A percentile compares a stretch with the other conserved stretches of the same genome.
Conservation (phyloP, 2,113 vertebrate genomes). For the Prinia subflava region DNA sequence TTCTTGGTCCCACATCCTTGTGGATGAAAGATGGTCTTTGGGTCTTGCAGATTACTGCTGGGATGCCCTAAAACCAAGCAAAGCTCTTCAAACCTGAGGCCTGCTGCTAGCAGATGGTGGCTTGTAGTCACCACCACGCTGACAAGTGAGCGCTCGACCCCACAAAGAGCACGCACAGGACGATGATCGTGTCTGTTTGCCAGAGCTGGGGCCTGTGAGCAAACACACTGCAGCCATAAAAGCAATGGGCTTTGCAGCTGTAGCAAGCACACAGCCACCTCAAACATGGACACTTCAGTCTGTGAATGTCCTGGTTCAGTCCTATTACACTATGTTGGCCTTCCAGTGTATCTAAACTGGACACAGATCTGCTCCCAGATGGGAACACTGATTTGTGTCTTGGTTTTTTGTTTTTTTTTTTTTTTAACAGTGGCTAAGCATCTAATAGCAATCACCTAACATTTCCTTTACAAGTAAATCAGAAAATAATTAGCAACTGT, state of each 20-base stretch:
- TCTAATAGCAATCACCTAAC: not conserved
- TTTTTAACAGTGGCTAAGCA: not conserved
- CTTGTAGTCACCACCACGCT: accelerated
- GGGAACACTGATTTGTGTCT: not conserved
- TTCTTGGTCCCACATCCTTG: not conserved
- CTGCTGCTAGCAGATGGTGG: not conserved
- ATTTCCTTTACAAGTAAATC: not conserved
- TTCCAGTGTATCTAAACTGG: not conserved
- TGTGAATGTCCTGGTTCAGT: not conserved
- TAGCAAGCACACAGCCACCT: not conserved
- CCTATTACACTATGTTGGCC: not conserved
- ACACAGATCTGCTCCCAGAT: accelerated
- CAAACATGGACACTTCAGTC: not conserved
- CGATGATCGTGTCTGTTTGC: accelerated
- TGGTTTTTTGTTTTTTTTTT: not conserved
- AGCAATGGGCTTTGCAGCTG: not conserved
- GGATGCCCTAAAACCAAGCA: not conserved
- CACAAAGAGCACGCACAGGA: accelerated
- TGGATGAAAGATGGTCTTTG: not conserved
- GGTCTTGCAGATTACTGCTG: not conserved
- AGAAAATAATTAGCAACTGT: not conserved
- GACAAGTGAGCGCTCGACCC: accelerated
- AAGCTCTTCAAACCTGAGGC: accelerated
- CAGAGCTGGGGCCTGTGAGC: not conserved
- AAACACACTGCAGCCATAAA: not conserved